Evolutionary conservation across 2,113 vertebrate genomes (phyloP), one percentile per base, ranked within the genome.

Genomic region (Sitta europaea): DNA sequence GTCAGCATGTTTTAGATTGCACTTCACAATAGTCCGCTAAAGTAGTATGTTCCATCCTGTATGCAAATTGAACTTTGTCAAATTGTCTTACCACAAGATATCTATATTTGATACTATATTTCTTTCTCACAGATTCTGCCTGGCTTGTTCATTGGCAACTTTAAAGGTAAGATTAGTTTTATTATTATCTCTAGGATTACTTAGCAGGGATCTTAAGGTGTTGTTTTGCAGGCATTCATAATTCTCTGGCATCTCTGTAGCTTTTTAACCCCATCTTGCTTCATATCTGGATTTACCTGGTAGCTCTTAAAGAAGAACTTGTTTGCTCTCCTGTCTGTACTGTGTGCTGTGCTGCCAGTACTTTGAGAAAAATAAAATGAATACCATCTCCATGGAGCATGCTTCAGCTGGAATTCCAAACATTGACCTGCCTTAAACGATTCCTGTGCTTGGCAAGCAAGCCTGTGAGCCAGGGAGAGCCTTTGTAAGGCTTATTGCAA

Each of bases 61-160:
- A 91, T 88, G 93, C 91, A 93, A 95, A 95, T 96, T 75, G 42
- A 93, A 72, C 40, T 88, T 94, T 90, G 72, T 95, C 86, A 90
- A 65, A 79, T 82, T 92, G 83, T 79, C 59, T 82, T 88, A 89
- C 95, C 94, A 84, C 92, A 76, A 97, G 96, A 93, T 72, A 91
- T 74, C 96, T 86, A 95, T 53, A 74, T 97, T 93, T 97, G 96
- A 97, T 97, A 82, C 59, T 96, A 67, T 97, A 67, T 98, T 90
- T 98, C 93, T 98, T 94, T 97, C 90, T 96, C 72, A 70, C 94
- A 99, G 99, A 98, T 99, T 97, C 98, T 99, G 76, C 98, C 99
- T 75, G 98, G 99, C 93, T 97, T 99, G 68, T 99, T 99, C 96
- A 98, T 99, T 97, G 99, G 99, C 86, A 99, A 99, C 98, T 99